phyloP scores from a whole-genome alignment of 1,140 invertebrate genomes.

The Tetramorium parvispinum region DNA sequence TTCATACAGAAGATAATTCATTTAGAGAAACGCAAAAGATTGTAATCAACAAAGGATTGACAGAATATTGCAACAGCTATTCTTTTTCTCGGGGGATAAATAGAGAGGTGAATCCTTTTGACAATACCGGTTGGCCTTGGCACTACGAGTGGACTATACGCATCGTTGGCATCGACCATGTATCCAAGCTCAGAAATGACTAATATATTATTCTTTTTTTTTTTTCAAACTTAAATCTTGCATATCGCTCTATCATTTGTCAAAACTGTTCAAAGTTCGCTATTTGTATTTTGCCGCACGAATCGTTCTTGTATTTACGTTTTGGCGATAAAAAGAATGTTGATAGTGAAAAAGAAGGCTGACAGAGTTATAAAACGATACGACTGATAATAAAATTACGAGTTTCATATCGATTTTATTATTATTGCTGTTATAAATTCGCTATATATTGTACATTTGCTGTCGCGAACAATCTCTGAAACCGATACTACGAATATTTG shows the following conservation, averaged over 20 bases:
- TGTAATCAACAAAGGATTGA: neutral
- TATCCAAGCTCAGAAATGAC: neutral
- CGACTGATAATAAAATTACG: neutral
- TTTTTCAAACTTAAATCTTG: neutral
- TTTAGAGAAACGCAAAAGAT: neutral
- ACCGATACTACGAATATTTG: neutral
- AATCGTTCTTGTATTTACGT: neutral
- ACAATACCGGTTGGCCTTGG: conserved; percentile 18
- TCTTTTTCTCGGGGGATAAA: neutral
- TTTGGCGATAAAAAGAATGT: neutral
- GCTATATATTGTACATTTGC: no score
- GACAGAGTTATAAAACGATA: neutral
- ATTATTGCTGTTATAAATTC: neutral
- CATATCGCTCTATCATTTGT: neutral
- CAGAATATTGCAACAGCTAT: neutral
- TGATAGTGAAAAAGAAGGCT: neutral
- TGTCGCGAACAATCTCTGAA: neutral
- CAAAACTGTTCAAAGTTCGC: neutral
- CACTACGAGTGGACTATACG: conserved; percentile 21
- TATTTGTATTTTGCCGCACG: neutral
- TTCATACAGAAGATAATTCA: neutral
- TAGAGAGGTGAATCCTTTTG: conserved; percentile 1
- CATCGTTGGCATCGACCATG: neutral
- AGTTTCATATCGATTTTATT: neutral
- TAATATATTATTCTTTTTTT: conserved; percentile 10